These are phyloP conservation scores for Theropithecus gelada DNA, from an alignment of 2,113 vertebrate species.

Conservation along the genomic window DNA sequence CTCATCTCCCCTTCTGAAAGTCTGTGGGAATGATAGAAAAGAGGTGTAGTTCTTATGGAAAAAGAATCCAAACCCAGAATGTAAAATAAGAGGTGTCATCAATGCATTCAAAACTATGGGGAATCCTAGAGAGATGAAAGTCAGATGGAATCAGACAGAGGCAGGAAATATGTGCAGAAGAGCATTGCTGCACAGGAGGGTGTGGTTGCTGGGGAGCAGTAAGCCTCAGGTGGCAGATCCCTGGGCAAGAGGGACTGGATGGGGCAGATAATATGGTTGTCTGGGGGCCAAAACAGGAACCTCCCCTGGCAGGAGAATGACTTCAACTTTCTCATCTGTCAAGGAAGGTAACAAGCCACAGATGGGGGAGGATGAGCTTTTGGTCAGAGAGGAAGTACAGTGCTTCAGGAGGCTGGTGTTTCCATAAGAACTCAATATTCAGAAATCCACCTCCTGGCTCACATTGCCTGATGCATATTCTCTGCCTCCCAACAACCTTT, in stretches of 20 bases:
- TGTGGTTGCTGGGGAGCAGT: not conserved
- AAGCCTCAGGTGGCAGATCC: not conserved
- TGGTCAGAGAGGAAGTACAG: not conserved
- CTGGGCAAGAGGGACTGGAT: not conserved
- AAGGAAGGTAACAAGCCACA: not conserved
- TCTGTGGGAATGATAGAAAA: conserved; percentile 13
- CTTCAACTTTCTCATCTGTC: not conserved
- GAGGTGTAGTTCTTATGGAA: not conserved
- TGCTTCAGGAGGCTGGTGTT: not conserved
- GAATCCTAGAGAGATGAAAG: not conserved
- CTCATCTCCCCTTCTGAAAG: not conserved
- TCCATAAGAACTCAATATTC: not conserved
- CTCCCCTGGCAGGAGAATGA: not conserved
- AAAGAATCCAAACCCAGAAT: not conserved
- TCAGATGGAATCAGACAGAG: not conserved
- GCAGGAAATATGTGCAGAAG: not conserved
- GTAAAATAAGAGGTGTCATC: not conserved
- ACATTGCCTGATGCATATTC: not conserved
- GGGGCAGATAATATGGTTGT: not conserved
- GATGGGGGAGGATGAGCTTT: not conserved
- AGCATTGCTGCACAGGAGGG: not conserved
- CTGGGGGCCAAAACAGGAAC: not conserved
- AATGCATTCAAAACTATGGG: not conserved
- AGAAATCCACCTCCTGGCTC: not conserved
- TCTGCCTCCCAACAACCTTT: not conserved